Percentiles rank a stretch among this genome's conserved stretches.
These are phyloP conservation scores for Aspidiotus rigidus DNA, from an alignment of 2,888 invertebrate species.

Conservation along the genomic window DNA sequence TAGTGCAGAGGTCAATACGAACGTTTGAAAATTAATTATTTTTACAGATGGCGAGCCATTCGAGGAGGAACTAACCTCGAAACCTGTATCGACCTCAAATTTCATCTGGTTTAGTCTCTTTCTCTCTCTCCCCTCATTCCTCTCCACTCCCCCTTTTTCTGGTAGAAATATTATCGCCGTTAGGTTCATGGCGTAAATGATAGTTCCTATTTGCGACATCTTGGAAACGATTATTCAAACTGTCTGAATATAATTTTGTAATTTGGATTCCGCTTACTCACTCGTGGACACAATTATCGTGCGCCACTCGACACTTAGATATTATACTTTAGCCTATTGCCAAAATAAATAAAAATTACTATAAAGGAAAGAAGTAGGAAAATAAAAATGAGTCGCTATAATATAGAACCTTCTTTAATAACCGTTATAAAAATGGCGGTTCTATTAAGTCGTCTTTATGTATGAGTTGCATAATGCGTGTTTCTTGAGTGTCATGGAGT, in stretches of 20 bases:
- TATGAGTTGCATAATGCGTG: background rate
- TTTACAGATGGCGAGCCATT: no score
- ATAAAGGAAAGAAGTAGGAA: no score
- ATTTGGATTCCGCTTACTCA: no score
- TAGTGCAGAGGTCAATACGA: no score
- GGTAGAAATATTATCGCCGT: background rate
- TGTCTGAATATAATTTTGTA: no score
- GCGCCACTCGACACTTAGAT: no score
- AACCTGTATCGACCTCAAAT: background rate
- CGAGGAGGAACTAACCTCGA: background rate
- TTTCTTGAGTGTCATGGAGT: background rate
- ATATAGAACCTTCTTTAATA: background rate
- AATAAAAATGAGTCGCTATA: background rate
- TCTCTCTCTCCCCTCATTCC: background rate
- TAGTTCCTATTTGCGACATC: no score
- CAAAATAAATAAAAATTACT: background rate
- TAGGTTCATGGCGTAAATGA: no score
- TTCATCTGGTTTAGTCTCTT: background rate
- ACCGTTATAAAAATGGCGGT: slow-evolving; percentile 3
- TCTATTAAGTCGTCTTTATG: background rate
- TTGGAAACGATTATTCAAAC: no score
- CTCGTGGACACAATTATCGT: no score
- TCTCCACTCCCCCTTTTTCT: background rate
- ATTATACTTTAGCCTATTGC: background rate
- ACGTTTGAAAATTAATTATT: no score